Conservation (phyloP, 1,140 invertebrate genomes). For the Leptinotarsa texana region DNA sequence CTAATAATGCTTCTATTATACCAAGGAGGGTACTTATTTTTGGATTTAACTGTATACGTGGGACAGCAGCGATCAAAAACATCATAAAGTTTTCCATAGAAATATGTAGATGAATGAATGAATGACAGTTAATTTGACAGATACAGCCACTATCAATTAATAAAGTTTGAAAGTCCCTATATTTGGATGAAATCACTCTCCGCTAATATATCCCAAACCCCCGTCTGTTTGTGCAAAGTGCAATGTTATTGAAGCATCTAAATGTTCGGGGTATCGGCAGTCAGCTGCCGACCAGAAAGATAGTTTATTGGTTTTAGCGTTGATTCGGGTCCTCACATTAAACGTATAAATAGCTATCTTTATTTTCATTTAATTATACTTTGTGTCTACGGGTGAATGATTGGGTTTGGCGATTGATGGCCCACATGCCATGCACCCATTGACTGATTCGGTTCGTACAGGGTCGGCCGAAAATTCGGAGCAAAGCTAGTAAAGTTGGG, state of each 20-base stretch:
- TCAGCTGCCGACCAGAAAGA: background rate
- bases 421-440: background rate
- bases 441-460: background rate
- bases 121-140: too few relatives aligned
- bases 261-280: background rate
- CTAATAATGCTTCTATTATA: too few relatives aligned
- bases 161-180: too few relatives aligned
- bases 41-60: too few relatives aligned
- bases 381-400: constrained; percentile 8
- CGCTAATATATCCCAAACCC: too few relatives aligned
- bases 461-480: background rate
- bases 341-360: constrained; percentile 5
- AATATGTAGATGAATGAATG: too few relatives aligned
- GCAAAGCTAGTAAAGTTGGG: too few relatives aligned
- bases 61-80: too few relatives aligned
- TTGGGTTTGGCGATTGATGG: background rate
- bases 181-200: too few relatives aligned
- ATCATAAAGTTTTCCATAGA: too few relatives aligned
- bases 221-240: background rate
- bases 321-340: background rate
- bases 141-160: too few relatives aligned
- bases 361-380: constrained; percentile 1
- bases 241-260: background rate
- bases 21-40: too few relatives aligned
- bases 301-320: background rate